Conservation (phyloP, 2,797 vertebrate genomes). For the Crocodylus rhombifer region DNA sequence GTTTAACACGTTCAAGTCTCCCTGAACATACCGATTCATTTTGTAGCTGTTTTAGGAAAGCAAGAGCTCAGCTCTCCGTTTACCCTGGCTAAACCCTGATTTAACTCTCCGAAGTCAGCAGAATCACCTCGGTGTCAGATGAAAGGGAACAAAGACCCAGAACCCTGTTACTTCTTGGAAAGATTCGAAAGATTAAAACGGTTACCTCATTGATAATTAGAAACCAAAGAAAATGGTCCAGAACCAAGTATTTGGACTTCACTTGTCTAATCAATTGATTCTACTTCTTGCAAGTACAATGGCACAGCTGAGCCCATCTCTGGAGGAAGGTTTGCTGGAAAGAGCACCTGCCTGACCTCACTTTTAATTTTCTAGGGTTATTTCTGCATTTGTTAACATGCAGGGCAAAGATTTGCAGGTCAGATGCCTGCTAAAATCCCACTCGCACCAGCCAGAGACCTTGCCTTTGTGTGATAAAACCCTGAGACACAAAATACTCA, state of each 20-base stretch:
- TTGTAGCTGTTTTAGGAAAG: conserved; percentile 72
- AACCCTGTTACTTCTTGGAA: background rate
- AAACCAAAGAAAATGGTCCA: background rate
- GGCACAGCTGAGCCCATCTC: background rate
- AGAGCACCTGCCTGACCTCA: no score
- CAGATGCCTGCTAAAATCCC: background rate
- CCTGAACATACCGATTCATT: conserved; percentile 71
- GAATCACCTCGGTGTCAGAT: background rate
- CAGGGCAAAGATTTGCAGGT: background rate
- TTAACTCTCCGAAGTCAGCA: background rate
- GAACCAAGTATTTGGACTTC: background rate
- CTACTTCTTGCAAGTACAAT: background rate
- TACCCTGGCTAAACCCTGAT: no score
- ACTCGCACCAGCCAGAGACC: background rate
- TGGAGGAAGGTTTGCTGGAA: background rate
- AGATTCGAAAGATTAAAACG: background rate
- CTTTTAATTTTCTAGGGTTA: background rate
- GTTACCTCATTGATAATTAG: background rate
- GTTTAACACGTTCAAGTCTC: conserved; percentile 75
- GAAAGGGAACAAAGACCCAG: background rate
- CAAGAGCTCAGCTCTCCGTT: background rate
- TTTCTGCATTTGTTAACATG: background rate
- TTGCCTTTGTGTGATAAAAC: background rate
- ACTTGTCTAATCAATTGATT: background rate
- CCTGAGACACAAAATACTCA: background rate